Percentiles rank a stretch among this genome's conserved stretches.
Conservation (phyloP, 2,888 invertebrate species). For the Drosophila falleni region DNA sequence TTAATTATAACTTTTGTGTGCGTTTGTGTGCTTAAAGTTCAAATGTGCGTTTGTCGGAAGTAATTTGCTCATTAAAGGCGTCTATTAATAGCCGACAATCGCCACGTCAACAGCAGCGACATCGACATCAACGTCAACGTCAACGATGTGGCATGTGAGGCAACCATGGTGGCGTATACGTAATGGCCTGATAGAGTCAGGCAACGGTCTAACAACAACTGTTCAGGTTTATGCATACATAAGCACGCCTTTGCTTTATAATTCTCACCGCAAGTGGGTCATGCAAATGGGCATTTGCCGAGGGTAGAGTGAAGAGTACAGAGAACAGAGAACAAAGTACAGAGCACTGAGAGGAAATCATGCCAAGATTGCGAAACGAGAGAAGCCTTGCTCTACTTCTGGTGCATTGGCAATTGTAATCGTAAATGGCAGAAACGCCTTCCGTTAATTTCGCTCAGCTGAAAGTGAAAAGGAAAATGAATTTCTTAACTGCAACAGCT, state of each 20-base stretch:
- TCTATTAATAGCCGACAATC: conserved; percentile 62
- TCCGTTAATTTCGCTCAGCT: conserved; percentile 31
- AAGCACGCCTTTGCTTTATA: conserved; percentile 35
- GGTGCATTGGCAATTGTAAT: conserved; percentile 21
- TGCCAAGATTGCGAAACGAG: conserved; percentile 56
- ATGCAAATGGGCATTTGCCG: conserved; percentile 50
- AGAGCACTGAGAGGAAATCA: neutral
- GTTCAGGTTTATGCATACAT: conserved; percentile 35
- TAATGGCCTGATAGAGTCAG: conserved; percentile 47
- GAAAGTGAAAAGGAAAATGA: conserved; percentile 13
- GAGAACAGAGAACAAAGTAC: neutral
- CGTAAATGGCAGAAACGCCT: conserved; percentile 15
- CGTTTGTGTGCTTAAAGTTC: conserved; percentile 54
- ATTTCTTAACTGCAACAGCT: conserved; percentile 3
- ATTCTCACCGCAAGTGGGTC: conserved; percentile 63
- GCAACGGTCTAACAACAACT: conserved; percentile 14
- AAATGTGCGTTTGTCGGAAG: conserved; percentile 75
- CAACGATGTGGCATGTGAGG: conserved; percentile 33
- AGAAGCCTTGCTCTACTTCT: conserved; percentile 55
- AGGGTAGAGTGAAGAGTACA: neutral
- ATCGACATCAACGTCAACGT: conserved; percentile 8
- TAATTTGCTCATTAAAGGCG: conserved; percentile 59
- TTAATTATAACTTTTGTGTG: conserved; percentile 54
- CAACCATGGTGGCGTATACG: conserved; percentile 64
- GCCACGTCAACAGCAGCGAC: conserved; percentile 26